phyloP scores from a whole-genome alignment of 1,140 invertebrate genomes.

The Hylaeus anthracinus region DNA sequence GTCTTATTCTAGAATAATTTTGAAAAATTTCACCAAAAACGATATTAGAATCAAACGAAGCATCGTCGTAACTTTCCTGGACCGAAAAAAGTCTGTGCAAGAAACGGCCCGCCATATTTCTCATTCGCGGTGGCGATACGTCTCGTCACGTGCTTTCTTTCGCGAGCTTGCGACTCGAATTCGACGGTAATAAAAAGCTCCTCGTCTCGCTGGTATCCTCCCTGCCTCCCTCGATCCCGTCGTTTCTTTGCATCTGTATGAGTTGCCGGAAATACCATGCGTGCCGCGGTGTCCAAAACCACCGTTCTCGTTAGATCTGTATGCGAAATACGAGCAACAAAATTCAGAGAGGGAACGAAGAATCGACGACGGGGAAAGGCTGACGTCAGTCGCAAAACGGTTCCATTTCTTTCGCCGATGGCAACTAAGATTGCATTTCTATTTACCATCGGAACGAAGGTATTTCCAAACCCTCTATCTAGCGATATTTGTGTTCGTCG shows the following conservation, averaged over 20 bases:
- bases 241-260: not conserved
- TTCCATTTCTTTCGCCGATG: not conserved
- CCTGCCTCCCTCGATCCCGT: not conserved
- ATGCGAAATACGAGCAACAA: not conserved
- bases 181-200: slow-evolving; percentile 8
- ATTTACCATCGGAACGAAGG: not conserved
- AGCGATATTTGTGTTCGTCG: too few species aligned
- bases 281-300: not conserved
- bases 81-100: too few species aligned
- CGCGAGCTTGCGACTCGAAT: slow-evolving; percentile 2
- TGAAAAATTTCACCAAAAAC: too few species aligned
- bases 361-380: not conserved
- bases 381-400: not conserved
- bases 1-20: too few species aligned
- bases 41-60: too few species aligned
- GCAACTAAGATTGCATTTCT: not conserved
- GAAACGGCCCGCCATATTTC: not conserved
- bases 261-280: slow-evolving; percentile 23
- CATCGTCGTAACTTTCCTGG: too few species aligned
- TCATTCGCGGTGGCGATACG: not conserved
- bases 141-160: not conserved
- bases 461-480: not conserved
- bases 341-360: not conserved
- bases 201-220: not conserved
- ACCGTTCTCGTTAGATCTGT: slow-evolving; percentile 1